These are phyloP conservation scores for Oophaga sylvatica DNA, from an alignment of 2,797 vertebrate species.

Conservation along the genomic window DNA sequence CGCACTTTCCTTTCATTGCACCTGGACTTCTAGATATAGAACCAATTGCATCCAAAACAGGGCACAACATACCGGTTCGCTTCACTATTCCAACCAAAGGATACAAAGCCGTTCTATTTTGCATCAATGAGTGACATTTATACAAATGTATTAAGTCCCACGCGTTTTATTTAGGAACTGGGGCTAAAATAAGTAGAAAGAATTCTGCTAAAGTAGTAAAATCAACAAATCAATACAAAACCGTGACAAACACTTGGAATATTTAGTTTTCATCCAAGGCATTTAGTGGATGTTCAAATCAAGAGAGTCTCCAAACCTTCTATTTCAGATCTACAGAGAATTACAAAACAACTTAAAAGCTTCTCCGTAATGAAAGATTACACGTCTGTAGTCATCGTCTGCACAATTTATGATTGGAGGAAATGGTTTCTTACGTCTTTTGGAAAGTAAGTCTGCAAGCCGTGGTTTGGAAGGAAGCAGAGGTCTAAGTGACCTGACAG, in stretches of 20 bases:
- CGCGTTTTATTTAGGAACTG: too few relatives aligned
- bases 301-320: too few relatives aligned
- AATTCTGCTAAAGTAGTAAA: background rate
- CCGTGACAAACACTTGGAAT: background rate
- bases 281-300: too few relatives aligned
- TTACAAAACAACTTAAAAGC: background rate
- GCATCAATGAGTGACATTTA: too few relatives aligned
- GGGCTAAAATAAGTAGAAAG: too few relatives aligned
- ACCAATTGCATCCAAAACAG: conserved; percentile 33
- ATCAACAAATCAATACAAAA: background rate
- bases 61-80: background rate
- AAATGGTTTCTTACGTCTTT: conserved; percentile 33
- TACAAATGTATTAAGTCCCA: too few relatives aligned
- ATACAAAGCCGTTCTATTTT: background rate
- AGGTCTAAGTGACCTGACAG: conserved; percentile 55
- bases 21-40: conserved; percentile 53
- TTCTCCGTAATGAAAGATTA: background rate
- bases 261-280: too few relatives aligned
- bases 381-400: background rate
- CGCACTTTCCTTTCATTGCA: conserved; percentile 36
- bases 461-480: conserved; percentile 62
- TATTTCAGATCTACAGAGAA: background rate
- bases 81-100: background rate
- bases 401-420: conserved; percentile 21
- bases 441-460: conserved; percentile 19